These are phyloP conservation scores for Spicauda simplicius DNA, from an alignment of 2,888 invertebrate genomes.

Conservation along the genomic window DNA sequence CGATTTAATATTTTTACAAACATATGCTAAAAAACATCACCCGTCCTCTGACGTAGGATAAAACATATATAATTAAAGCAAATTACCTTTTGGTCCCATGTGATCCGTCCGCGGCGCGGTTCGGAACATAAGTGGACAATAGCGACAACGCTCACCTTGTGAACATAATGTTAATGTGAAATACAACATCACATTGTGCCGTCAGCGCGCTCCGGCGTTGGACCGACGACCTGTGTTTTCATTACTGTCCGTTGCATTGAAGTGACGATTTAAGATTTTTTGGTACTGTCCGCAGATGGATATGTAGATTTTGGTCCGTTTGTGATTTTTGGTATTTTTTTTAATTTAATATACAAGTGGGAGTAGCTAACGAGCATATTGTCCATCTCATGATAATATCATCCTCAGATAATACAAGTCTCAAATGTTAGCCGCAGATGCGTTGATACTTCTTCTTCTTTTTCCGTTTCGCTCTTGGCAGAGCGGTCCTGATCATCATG, in stretches of 20 bases:
- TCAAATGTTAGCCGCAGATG: too few relatives aligned
- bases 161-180: slow-evolving; percentile 84
- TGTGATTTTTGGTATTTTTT: too few relatives aligned
- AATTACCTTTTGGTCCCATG: slow-evolving; percentile 48
- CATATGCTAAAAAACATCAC: too few relatives aligned
- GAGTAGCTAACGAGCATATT: too few relatives aligned
- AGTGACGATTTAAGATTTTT: slow-evolving; percentile 46
- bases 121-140: slow-evolving; percentile 81
- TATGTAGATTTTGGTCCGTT: neutral
- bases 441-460: too few relatives aligned
- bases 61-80: neutral
- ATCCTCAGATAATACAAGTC: too few relatives aligned
- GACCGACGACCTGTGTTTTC: slow-evolving; percentile 46
- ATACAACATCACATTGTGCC: slow-evolving; percentile 83
- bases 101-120: slow-evolving; percentile 51
- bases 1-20: slow-evolving; percentile 40
- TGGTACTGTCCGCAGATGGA: slow-evolving; percentile 15
- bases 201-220: slow-evolving; percentile 58
- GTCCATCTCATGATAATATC: too few relatives aligned
- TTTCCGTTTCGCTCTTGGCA: too few relatives aligned
- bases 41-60: neutral
- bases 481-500: too few relatives aligned
- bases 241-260: slow-evolving; percentile 50
- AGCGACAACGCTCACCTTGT: slow-evolving; percentile 79
- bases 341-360: too few relatives aligned